Conservation (phyloP, 2,888 invertebrate species). For the Acleris sparsana region DNA sequence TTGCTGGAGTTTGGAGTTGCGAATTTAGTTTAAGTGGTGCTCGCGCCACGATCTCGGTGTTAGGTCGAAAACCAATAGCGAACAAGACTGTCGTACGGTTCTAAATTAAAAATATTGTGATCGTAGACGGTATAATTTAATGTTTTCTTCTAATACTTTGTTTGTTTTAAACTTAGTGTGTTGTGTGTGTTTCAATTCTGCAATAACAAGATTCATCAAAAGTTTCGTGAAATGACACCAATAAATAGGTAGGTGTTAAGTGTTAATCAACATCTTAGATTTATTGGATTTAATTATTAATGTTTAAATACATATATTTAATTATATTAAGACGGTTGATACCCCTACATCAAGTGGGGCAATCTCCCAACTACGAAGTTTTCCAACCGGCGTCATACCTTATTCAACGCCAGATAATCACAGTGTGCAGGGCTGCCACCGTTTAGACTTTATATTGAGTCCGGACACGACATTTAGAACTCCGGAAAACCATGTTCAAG, state of each 20-base stretch:
- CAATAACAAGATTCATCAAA: too few species aligned
- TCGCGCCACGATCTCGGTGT: constrained; percentile 52
- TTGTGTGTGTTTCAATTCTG: too few species aligned
- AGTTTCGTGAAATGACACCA: neutral
- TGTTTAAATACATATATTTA: constrained; percentile 30
- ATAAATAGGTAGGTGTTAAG: constrained; percentile 9
- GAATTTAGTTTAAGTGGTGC: constrained; percentile 64
- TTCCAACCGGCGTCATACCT: constrained; percentile 62
- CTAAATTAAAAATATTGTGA: too few species aligned
- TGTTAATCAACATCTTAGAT: constrained; percentile 13
- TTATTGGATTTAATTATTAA: constrained; percentile 19
- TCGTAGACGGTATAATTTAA: too few species aligned
- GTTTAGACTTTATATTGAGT: too few species aligned
- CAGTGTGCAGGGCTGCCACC: neutral
- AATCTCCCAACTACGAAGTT: constrained; percentile 49
- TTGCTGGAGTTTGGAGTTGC: constrained; percentile 54
- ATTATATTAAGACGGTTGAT: constrained; percentile 34
- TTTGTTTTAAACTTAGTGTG: too few species aligned
- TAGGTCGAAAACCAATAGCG: constrained; percentile 37
- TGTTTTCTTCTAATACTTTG: too few species aligned
- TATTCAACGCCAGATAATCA: constrained; percentile 54
- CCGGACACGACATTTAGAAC: too few species aligned
- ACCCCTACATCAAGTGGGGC: constrained; percentile 38
- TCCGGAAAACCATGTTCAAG: too few species aligned
- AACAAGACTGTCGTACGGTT: too few species aligned